Evolutionary conservation across 1,140 invertebrate genomes (phyloP), one percentile per base, ranked within the genome.

Genomic region (Octopus sinensis): DNA sequence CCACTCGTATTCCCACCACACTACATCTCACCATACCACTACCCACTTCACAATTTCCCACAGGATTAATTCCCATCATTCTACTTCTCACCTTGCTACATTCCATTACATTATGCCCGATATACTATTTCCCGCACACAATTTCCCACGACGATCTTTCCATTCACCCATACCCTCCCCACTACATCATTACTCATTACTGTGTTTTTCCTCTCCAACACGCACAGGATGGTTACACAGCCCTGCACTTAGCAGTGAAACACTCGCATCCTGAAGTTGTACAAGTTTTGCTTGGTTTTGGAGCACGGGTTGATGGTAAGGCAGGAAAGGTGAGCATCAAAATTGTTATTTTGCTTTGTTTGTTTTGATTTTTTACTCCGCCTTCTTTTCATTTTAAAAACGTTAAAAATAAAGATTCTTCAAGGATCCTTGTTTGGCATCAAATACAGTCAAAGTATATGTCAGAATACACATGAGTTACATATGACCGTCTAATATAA

Each of bases 241-340:
- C 98, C n/a, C 92, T 99, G 0, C 98, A 99, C 88, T 96, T 99
- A 85, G 98, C 97, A n/a, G 97, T 99, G 4, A 96, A 99, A 91
- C 96, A 95, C 62, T 95, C 96, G 81, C 98, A 98, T 89, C 96
- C 97, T 10, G 93, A 95, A 52, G 97, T 99, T 6, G 98, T 99
- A 17, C 98, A 99, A 92, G 97, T 96, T 1, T 91, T 99, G 52
- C 92, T 99, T 4, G 98, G 98, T 6, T 97, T 95, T 89, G 98
- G 98, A 53, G 98, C 98, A 5, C 95, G 98, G 90, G 97, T 99
- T 5, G 96, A 99, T 91, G 94, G 99, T 4, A 94, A 96, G 90
- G 98, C 94, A 91, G 92, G 92, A 86, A 86, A 88, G 86, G 91
- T 92, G 82, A 88, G 83, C 7, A 68, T 13, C 23, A 76, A 43